These are phyloP conservation scores for Melinopterus prodromus DNA, from an alignment of 2,888 invertebrate species.

Conservation along the genomic window DNA sequence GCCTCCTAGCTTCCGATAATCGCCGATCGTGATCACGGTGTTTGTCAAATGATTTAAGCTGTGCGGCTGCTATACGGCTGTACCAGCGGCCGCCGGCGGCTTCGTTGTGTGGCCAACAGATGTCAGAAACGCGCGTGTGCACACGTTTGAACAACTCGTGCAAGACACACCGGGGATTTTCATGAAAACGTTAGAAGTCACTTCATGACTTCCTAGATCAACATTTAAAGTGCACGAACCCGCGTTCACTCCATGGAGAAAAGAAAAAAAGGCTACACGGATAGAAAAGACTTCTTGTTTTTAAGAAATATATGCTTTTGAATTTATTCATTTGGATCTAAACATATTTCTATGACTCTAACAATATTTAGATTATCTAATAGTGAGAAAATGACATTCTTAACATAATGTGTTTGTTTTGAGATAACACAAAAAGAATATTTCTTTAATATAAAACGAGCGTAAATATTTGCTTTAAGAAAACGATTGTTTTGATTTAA, in stretches of 20 bases:
- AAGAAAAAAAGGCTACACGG: background rate
- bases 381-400: too few species aligned
- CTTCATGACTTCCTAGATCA: constrained; percentile 40
- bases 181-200: constrained; percentile 22
- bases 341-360: too few species aligned
- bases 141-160: constrained; percentile 45
- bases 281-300: too few species aligned
- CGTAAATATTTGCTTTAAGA: too few species aligned
- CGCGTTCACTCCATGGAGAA: background rate
- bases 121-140: constrained; percentile 46
- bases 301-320: too few species aligned
- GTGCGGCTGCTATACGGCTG: constrained; percentile 39
- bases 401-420: too few species aligned
- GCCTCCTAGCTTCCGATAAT: constrained; percentile 31
- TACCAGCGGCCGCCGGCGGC: constrained; percentile 39
- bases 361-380: too few species aligned
- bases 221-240: background rate
- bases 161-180: constrained; percentile 38
- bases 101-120: constrained; percentile 44
- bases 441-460: too few species aligned
- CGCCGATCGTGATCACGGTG: constrained; percentile 41
- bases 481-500: too few species aligned
- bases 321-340: too few species aligned
- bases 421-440: too few species aligned
- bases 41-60: constrained; percentile 43